Conservation (phyloP, 2,888 invertebrate genomes). For the Hofmannophila pseudospretella region DNA sequence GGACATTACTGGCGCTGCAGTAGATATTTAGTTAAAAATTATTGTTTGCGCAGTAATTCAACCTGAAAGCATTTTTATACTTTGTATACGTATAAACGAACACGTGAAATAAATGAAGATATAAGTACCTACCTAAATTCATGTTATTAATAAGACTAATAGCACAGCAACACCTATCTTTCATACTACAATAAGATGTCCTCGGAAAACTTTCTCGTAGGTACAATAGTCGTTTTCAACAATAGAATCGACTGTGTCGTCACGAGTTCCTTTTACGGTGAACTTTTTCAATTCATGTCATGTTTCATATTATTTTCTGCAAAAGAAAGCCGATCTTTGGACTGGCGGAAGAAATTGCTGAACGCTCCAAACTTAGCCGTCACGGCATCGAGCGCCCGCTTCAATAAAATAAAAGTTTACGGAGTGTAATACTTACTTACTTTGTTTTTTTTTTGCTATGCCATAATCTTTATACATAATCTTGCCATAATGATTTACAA, state of each 20-base stretch:
- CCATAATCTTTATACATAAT: conserved; percentile 16
- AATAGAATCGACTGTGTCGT: conserved; percentile 35
- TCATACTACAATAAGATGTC: no score
- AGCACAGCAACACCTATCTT: no score
- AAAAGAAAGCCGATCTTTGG: conserved; percentile 51
- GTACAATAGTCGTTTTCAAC: conserved; percentile 20
- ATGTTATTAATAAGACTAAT: no score
- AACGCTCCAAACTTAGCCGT: conserved; percentile 39
- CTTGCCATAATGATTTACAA: conserved; percentile 27
- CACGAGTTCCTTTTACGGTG: conserved; percentile 34
- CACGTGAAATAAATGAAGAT: no score
- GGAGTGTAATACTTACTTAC: conserved; percentile 19
- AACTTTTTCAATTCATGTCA: conserved; percentile 63
- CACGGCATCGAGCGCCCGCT: conserved; percentile 32
- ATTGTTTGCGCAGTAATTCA: no score
- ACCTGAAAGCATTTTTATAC: no score
- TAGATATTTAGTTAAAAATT: no score
- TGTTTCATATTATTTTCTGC: conserved; percentile 55
- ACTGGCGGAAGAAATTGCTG: conserved; percentile 45
- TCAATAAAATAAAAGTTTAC: conserved; percentile 47
- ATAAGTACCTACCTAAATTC: no score
- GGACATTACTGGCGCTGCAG: no score
- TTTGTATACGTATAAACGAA: no score
- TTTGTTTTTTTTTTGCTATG: conserved; percentile 25
- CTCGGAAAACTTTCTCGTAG: no score